Base-by-base conservation (phyloP, 2,113 vertebrate species). In the Setophaga kirtlandii region DNA sequence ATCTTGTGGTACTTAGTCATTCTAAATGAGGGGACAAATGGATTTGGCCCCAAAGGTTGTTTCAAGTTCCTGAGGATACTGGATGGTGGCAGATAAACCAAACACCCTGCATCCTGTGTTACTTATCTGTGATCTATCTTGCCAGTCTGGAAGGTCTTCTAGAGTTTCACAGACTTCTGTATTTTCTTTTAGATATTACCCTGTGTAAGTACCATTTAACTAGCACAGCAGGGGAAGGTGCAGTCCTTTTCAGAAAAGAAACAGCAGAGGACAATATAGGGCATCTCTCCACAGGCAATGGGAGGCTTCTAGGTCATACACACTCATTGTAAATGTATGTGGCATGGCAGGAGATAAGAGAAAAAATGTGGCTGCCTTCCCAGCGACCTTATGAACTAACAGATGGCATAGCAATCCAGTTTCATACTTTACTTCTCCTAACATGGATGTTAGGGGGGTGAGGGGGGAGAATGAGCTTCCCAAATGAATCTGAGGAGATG, bases 311-410 rank as follows among this genome's bases (percentile, higher is more conserved):
- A 35, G 56, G 83, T 84, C 87, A 89, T 27, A 39, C 46, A 67
- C 46, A 67, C 73, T 82, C 83, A 64, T 2, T 81, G 89, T 56
- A 82, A 93, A 87, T 64, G 44, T 65, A 89, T 69, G 62, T 78
- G 46, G 62, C 84, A 91, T 39, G 47, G 71, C 91, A 95, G 65
- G 0, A 95, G 86, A 84, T 86, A 93, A 92, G 63, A 92, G 58
- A 41, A 88, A 90, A 91, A 90, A 94, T 19, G 74, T 91, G 89
- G 74, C 81, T 71, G 60, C 49, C 83, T 94, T 95, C 93, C 94
- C 89, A 92, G 65, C 79, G 89, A 92, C 93, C 86, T 96, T 60
- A 90, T 37, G 65, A 92, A 93, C 91, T 41, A 44, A 56, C 80
- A 95, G 83, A 90, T 60, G 76, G 83, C n/a, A 92, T 0, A 91